Percentiles rank a stretch among this genome's conserved stretches.
phyloP scores from a whole-genome alignment of 2,113 vertebrate genomes.

The Eclectus roratus region DNA sequence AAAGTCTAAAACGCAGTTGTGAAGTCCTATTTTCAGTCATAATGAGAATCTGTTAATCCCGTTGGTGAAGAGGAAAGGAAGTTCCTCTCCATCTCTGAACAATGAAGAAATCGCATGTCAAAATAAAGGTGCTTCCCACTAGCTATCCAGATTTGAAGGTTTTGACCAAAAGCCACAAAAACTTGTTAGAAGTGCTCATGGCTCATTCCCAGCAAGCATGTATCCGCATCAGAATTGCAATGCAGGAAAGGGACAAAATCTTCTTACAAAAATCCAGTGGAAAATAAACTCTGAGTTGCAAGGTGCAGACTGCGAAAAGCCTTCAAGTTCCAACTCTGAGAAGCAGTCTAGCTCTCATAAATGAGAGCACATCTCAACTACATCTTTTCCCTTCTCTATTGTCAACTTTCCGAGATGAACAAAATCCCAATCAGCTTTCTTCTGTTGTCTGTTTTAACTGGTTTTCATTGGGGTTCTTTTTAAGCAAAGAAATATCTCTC shows the following conservation, averaged over 20 bases:
- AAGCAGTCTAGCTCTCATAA: not conserved
- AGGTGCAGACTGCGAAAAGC: not conserved
- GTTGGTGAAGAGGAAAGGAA: not conserved
- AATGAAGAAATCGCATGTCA: not conserved
- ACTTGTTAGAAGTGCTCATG: not conserved
- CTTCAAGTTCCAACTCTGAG: not conserved
- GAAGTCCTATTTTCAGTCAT: not conserved
- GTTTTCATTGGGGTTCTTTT: not conserved
- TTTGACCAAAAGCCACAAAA: not conserved
- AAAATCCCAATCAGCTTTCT: not conserved
- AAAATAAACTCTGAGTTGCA: not conserved
- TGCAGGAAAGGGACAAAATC: not conserved
- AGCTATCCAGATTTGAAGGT: not conserved
- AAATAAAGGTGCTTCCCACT: not conserved
- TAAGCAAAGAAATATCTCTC: not conserved
- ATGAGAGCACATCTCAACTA: fast-evolving
- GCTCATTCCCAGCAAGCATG: not conserved
- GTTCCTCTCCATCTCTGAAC: not conserved
- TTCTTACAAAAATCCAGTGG: not conserved
- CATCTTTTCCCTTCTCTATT: not conserved
- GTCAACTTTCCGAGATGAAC: not conserved
- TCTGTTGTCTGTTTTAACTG: not conserved
- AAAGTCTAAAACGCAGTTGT: not conserved
- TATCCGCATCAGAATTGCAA: not conserved
- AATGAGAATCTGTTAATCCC: not conserved